These are phyloP conservation scores for Clusia tigrina DNA, from an alignment of 2,888 invertebrate genomes.

Conservation along the genomic window DNA sequence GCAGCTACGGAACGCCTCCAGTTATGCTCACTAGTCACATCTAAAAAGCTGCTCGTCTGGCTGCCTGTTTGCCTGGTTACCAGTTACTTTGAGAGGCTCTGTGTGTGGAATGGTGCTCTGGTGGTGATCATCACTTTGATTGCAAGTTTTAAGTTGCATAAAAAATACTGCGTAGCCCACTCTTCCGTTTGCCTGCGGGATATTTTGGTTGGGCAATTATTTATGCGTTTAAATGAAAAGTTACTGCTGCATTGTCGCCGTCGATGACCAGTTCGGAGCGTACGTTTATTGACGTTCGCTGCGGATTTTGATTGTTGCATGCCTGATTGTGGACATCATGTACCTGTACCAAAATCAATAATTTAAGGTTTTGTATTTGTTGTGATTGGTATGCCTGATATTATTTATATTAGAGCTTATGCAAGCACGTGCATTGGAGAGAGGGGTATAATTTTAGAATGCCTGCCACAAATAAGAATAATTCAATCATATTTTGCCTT, in stretches of 20 bases:
- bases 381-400: not conserved
- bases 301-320: not conserved
- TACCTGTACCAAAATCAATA: not conserved
- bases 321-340: not conserved
- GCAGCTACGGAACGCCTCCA: conserved; percentile 40
- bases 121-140: conserved; percentile 41
- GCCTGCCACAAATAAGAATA: too few relatives aligned
- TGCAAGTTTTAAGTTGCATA: conserved; percentile 33
- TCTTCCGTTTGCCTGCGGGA: conserved; percentile 20
- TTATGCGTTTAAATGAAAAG: conserved; percentile 22
- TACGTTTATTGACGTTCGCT: not conserved
- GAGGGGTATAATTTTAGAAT: not conserved
- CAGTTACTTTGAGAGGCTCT: not conserved
- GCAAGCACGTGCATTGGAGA: not conserved
- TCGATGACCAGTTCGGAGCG: not conserved
- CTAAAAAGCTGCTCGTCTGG: conserved; percentile 19
- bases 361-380: not conserved
- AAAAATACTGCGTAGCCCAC: conserved; percentile 19
- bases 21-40: conserved; percentile 36
- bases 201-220: conserved; percentile 24
- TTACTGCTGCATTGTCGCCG: not conserved
- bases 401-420: not conserved
- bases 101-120: conserved; percentile 32
- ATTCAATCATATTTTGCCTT: too few relatives aligned
- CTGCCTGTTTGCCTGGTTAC: conserved; percentile 8